phyloP scores from a whole-genome alignment of 2,797 vertebrate species.

The Merluccius polli region DNA sequence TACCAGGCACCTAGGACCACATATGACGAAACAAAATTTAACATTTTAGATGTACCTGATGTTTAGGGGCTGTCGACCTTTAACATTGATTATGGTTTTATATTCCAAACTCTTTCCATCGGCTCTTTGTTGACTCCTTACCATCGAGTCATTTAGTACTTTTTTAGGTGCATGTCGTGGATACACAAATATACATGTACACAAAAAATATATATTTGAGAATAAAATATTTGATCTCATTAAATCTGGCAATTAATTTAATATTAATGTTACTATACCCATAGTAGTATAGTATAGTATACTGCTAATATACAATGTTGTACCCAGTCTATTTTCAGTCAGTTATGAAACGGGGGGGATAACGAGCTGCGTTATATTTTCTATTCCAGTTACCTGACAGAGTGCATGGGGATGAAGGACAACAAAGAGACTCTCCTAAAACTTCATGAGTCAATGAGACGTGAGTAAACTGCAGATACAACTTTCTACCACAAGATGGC shows the following conservation, averaged over 20 bases:
- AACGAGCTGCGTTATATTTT: neutral
- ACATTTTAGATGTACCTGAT: neutral
- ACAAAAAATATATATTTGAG: no score
- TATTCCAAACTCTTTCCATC: no score
- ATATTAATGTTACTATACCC: no score
- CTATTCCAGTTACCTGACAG: conserved; percentile 83
- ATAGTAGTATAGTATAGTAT: no score
- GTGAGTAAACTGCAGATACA: conserved; percentile 74
- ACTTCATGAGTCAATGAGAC: conserved; percentile 88
- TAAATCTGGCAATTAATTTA: neutral
- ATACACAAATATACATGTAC: neutral
- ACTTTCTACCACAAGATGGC: conserved; percentile 49
- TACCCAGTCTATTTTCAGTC: neutral
- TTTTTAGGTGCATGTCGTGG: neutral
- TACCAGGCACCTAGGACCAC: no score
- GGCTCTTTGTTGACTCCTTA: no score
- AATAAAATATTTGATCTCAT: neutral
- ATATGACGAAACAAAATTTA: no score
- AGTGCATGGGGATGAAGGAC: conserved; percentile 83
- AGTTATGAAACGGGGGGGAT: neutral
- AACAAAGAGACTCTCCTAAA: conserved; percentile 76
- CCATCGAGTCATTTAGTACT: neutral
- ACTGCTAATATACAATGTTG: neutral
- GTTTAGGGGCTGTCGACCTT: neutral
- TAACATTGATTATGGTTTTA: no score